A percentile compares a stretch with the other conserved stretches of the same genome.
Evolutionary conservation across 2,797 vertebrate species (phyloP).

Genomic region (Cheirogaleus major): DNA sequence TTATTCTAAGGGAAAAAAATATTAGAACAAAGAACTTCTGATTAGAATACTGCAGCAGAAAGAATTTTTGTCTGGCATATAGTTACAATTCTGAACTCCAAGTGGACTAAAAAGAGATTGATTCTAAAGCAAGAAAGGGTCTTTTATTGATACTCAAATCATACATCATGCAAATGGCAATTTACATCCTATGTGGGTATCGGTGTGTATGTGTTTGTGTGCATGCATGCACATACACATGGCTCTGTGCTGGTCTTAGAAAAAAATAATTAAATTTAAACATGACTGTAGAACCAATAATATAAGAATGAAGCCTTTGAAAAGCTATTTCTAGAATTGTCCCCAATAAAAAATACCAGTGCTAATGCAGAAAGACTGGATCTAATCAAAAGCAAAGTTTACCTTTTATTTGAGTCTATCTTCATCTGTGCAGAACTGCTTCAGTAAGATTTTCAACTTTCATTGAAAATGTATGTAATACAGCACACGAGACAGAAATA

Average conservation of each 20-base stretch:
- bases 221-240: not conserved
- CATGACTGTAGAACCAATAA: not conserved
- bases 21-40: slow-evolving; percentile 21
- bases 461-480: not conserved
- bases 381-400: slow-evolving; percentile 18
- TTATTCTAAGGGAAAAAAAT: not conserved
- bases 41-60: not conserved
- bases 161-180: not conserved
- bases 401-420: not conserved
- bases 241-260: not conserved
- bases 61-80: not conserved
- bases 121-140: not conserved
- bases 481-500: not conserved
- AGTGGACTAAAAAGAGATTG: slow-evolving; percentile 5
- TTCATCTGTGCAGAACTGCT: not conserved
- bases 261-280: slow-evolving; percentile 29
- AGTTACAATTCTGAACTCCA: slow-evolving; percentile 32
- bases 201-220: not conserved
- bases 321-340: slow-evolving; percentile 9
- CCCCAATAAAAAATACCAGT: not conserved
- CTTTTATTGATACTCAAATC: not conserved
- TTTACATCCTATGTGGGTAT: not conserved
- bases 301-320: not conserved
- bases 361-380: not conserved
- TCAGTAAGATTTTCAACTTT: not conserved